These are phyloP conservation scores for Lapara coniferarum DNA, from an alignment of 2,888 invertebrate genomes.

Conservation along the genomic window DNA sequence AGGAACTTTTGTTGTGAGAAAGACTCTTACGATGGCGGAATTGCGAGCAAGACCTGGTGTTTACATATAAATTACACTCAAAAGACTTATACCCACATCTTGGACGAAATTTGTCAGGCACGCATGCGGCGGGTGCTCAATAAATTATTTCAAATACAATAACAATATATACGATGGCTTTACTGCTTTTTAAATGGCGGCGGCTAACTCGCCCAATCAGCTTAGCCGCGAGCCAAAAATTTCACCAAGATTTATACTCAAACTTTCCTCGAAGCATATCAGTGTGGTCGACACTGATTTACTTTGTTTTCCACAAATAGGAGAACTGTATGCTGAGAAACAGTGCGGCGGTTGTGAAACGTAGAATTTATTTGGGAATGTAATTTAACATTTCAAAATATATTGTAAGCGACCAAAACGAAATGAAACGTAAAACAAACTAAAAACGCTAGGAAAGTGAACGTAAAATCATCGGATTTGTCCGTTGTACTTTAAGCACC, in stretches of 20 bases:
- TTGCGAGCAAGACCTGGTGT: no score
- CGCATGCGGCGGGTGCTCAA: neutral
- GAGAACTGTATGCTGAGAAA: constrained; percentile 3
- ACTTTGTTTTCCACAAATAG: constrained; percentile 32
- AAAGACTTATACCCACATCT: neutral
- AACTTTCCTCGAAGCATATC: constrained; percentile 32
- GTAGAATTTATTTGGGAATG: no score
- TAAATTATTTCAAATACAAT: constrained; percentile 25
- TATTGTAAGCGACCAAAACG: no score
- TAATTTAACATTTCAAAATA: no score
- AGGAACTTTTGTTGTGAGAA: no score
- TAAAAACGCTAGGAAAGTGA: no score
- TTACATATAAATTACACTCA: neutral
- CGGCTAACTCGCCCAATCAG: constrained; percentile 17
- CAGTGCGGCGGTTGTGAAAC: neutral
- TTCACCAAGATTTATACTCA: constrained; percentile 36
- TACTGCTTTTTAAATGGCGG: constrained; percentile 21
- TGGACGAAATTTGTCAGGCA: neutral
- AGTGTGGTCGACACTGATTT: constrained; percentile 36
- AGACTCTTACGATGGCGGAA: no score
- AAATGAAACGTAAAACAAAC: no score
- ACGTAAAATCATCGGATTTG: no score
- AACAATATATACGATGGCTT: constrained; percentile 24
- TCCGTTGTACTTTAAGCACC: no score
- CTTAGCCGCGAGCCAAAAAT: constrained; percentile 28